Percentiles rank a stretch among this genome's conserved stretches.
These are phyloP conservation scores for Rhodophaea formosa DNA, from an alignment of 2,888 invertebrate genomes.

Conservation along the genomic window DNA sequence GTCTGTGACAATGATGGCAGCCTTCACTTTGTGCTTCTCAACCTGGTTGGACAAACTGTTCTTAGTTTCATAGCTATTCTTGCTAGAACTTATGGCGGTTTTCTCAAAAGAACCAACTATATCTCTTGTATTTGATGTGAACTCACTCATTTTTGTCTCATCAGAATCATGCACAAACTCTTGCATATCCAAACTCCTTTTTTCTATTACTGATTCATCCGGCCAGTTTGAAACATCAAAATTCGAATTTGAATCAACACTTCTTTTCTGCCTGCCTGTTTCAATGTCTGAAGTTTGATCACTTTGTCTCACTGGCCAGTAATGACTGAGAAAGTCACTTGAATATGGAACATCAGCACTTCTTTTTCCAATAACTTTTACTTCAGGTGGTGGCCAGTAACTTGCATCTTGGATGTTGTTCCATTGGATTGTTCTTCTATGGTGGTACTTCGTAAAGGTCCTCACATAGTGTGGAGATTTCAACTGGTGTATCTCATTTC, in stretches of 20 bases:
- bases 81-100: slow-evolving; percentile 43
- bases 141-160: slow-evolving; percentile 40
- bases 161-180: slow-evolving; percentile 44
- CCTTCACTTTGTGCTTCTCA: slow-evolving; percentile 53
- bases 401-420: slow-evolving; percentile 49
- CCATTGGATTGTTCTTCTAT: slow-evolving; percentile 68
- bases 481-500: slow-evolving; percentile 60
- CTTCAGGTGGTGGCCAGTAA: slow-evolving; percentile 42
- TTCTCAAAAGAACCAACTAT: slow-evolving; percentile 45
- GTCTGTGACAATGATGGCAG: slow-evolving; percentile 44
- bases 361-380: slow-evolving; percentile 39
- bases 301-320: slow-evolving; percentile 41
- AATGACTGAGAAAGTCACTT: slow-evolving; percentile 20
- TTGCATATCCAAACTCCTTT: slow-evolving; percentile 55
- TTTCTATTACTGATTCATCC: slow-evolving; percentile 32
- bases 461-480: slow-evolving; percentile 70
- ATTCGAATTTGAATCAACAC: slow-evolving; percentile 36
- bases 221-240: slow-evolving; percentile 29
- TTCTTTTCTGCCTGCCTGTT: slow-evolving; percentile 42
- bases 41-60: slow-evolving; percentile 47
- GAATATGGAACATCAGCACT: slow-evolving; percentile 25
- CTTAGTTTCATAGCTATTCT: slow-evolving; percentile 42
- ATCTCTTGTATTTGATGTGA: slow-evolving; percentile 44
- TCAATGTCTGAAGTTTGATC: not conserved
- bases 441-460: slow-evolving; percentile 74